phyloP scores from a whole-genome alignment of 2,797 vertebrate species.

The Chromis chromis region DNA sequence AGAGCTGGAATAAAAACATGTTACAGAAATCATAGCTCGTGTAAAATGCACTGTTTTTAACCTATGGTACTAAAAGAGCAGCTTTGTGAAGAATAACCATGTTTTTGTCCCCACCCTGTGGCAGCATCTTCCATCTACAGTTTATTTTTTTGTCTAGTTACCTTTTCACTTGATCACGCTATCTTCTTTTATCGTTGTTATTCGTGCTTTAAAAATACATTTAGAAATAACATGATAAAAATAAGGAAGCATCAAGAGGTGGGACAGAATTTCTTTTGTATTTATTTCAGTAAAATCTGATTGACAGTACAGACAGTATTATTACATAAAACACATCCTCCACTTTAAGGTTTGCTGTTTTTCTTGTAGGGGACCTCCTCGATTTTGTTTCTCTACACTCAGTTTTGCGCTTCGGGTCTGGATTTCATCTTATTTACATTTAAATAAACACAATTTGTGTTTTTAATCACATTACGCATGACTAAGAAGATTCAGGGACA shows the following conservation, averaged over 20 bases:
- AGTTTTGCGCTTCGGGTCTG: not conserved
- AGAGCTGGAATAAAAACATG: not conserved
- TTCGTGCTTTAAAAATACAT: not conserved
- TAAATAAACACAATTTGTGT: not conserved
- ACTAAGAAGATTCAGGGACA: not conserved
- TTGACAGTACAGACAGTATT: not conserved
- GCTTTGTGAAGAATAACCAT: not conserved
- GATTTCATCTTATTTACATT: conserved; percentile 23
- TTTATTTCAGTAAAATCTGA: not conserved
- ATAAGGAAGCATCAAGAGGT: not conserved
- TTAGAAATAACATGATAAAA: not conserved
- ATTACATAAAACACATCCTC: not conserved
- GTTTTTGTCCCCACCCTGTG: conserved; percentile 63
- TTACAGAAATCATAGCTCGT: not conserved
- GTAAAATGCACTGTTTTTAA: not conserved
- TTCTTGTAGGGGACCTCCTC: no score
- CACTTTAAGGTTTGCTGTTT: not conserved
- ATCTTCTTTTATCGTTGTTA: not conserved
- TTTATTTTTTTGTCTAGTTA: conserved; percentile 17
- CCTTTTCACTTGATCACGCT: not conserved
- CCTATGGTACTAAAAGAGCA: not conserved
- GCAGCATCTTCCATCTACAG: not conserved
- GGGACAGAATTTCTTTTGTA: not conserved
- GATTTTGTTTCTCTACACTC: not conserved
- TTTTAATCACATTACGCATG: conserved; percentile 1